Base-by-base conservation (phyloP, 92 coral and sea anemone genomes). In the Epizoanthus scotinus region DNA sequence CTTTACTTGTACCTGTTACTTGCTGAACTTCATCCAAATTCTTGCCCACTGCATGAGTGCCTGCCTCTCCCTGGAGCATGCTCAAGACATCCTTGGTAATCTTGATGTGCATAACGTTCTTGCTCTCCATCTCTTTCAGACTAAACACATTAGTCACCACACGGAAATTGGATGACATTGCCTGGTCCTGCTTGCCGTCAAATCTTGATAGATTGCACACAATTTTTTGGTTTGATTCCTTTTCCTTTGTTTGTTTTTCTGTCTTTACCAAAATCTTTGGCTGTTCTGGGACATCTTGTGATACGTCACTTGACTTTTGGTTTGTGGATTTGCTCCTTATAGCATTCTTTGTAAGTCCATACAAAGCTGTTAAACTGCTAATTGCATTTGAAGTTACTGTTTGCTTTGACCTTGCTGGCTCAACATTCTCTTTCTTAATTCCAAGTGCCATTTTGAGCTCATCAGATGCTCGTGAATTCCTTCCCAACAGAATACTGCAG, bases 61-160 rank as follows among this genome's bases (percentile, higher is more conserved):
- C 54, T 58, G 81, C 67, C 56, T 75, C 68, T 2, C 66, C 68
- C 54, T 75, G 68, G 17, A 75, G 81, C 42, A 38, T 75, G 8
- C 82, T 85, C 66, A 87, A 62, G 2, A 73, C 78, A 63, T 92
- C 88, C 59, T 85, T 89, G 59, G 91, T 77, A 63, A 92, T 92
- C 73, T 87, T 90, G 60, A 92, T 75, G 57, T 87, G 97, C 62
- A 79, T 88, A 49, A 92, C 97, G 83, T 90, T 86, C 77, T 92
- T 92, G 60, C 97, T 92, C 50, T 89, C 94, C 73, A 92, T 79
- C 44, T 83, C 83, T 64, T 87, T 90, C 78, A 90, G 61, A 6
- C 87, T 82, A 63, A 78, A 85, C 6, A 70, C 72, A 36, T 86
- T 89, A 36, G 91, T 89, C 12, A 91, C 83, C 65, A 91, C 62